Evolutionary conservation across 2,888 invertebrate species (phyloP).

Genomic region (Acronicta alni): DNA sequence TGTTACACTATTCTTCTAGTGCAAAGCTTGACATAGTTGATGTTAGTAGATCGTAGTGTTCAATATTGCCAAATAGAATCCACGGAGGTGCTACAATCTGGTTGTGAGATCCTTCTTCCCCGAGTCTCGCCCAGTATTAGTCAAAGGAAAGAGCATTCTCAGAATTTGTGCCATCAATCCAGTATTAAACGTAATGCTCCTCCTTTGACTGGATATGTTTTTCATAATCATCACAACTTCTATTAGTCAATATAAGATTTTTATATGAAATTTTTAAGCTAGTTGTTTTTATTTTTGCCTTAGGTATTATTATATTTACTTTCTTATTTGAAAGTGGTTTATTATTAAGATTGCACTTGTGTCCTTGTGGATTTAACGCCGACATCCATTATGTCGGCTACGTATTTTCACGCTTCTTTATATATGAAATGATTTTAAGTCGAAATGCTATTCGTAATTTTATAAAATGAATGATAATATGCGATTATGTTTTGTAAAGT

Average conservation of each 20-base stretch:
- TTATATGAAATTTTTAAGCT: constrained; percentile 85
- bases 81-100: constrained; percentile 81
- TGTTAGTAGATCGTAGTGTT: constrained; percentile 61
- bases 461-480: constrained; percentile 74
- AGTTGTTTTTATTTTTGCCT: constrained; percentile 87
- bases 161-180: constrained; percentile 87
- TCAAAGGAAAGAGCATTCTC: constrained; percentile 84
- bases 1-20: constrained; percentile 58
- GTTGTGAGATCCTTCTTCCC: constrained; percentile 89
- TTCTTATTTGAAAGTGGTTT: constrained; percentile 86
- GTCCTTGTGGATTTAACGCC: constrained; percentile 87
- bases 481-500: constrained; percentile 81
- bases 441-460: constrained; percentile 81
- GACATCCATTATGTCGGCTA: constrained; percentile 76
- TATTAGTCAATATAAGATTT: constrained; percentile 88
- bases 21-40: constrained; percentile 34
- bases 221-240: constrained; percentile 86
- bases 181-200: constrained; percentile 84
- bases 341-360: constrained; percentile 87
- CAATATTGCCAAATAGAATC: constrained; percentile 73
- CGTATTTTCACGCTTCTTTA: constrained; percentile 86
- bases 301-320: constrained; percentile 85
- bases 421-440: constrained; percentile 74
- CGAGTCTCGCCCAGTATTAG: constrained; percentile 85
- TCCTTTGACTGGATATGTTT: constrained; percentile 83